A percentile compares a stretch with the other conserved stretches of the same genome.
Conservation (phyloP, 1,140 invertebrate species). For the Trypoxylus dichotomus region DNA sequence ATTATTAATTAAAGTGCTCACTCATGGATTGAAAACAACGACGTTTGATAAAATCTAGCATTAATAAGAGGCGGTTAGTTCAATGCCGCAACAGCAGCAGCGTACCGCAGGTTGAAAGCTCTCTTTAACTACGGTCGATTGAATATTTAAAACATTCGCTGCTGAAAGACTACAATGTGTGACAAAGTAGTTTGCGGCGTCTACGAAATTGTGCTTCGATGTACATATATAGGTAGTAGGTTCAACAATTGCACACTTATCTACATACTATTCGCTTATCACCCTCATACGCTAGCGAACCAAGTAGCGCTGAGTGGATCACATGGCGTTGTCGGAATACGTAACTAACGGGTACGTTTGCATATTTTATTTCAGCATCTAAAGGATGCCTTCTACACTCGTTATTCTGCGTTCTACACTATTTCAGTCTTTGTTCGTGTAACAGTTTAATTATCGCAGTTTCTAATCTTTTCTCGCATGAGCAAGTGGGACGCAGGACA, state of each 20-base stretch:
- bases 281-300: background rate
- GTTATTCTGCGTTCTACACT: background rate
- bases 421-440: background rate
- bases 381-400: background rate
- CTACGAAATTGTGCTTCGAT: slow-evolving; percentile 1
- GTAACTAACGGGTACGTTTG: slow-evolving; percentile 18
- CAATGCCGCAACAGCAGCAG: background rate
- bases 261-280: background rate
- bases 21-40: background rate
- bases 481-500: no score
- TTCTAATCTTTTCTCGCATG: background rate
- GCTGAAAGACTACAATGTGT: background rate
- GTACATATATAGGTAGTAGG: background rate
- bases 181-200: slow-evolving; percentile 15
- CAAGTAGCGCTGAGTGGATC: background rate
- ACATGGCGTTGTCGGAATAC: background rate
- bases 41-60: background rate
- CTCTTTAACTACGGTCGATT: slow-evolving; percentile 9
- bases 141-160: background rate
- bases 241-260: background rate
- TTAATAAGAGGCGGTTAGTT: background rate
- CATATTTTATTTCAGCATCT: slow-evolving; percentile 14
- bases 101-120: background rate
- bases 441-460: background rate
- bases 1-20: background rate